Conservation (phyloP, 2,113 vertebrate species). For the Globicephala melas region DNA sequence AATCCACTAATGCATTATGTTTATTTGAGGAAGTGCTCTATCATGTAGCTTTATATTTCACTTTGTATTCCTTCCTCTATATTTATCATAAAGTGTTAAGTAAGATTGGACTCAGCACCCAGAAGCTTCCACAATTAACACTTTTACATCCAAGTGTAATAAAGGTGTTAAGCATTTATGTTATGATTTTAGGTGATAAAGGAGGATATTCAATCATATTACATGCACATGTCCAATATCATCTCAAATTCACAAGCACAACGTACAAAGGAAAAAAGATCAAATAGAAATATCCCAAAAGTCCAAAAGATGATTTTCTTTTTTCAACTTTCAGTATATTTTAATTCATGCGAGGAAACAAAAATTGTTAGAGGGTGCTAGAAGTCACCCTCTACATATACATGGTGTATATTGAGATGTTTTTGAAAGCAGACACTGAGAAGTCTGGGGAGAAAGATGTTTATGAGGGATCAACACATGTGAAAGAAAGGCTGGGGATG, state of each 20-base stretch:
- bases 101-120: neutral
- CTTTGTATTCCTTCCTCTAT: neutral
- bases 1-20: neutral
- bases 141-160: neutral
- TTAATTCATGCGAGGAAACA: neutral
- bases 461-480: neutral
- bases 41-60: neutral
- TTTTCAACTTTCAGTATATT: neutral
- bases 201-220: neutral
- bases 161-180: neutral
- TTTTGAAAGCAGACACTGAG: neutral
- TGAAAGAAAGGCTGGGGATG: neutral
- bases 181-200: neutral
- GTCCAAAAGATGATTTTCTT: neutral
- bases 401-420: neutral
- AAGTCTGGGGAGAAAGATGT: neutral
- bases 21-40: neutral
- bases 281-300: neutral
- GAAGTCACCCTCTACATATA: neutral
- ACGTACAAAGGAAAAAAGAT: neutral
- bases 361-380: neutral
- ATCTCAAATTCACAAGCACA: neutral
- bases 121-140: neutral
- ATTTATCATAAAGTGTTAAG: constrained; percentile 6
- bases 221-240: neutral